These are phyloP conservation scores for Pyrrhosoma nymphula DNA, from an alignment of 2,888 invertebrate species.

Conservation along the genomic window DNA sequence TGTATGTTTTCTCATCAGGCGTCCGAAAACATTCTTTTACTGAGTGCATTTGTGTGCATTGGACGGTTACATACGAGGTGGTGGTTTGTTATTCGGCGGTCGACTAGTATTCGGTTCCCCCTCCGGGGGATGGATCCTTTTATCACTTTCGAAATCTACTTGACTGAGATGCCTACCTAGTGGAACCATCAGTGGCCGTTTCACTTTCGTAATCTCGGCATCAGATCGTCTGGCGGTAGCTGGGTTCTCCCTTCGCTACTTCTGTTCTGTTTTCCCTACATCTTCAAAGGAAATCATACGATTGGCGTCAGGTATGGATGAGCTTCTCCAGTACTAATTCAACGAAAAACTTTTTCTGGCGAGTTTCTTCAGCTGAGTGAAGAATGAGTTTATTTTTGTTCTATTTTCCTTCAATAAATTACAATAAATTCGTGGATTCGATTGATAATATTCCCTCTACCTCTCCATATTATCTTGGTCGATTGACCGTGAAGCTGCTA, in stretches of 20 bases:
- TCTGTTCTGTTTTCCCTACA: background rate
- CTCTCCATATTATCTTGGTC: background rate
- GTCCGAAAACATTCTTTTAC: background rate
- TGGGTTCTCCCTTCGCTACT: background rate
- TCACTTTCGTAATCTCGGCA: background rate
- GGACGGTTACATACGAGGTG: background rate
- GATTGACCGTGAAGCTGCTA: background rate
- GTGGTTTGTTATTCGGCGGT: background rate
- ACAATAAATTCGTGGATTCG: background rate
- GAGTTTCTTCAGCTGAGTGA: background rate
- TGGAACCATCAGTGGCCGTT: conserved; percentile 32
- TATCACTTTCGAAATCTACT: conserved; percentile 19
- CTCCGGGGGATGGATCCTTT: background rate
- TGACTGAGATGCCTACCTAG: conserved; percentile 35
- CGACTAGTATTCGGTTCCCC: background rate
- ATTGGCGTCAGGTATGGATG: background rate
- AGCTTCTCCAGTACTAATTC: background rate
- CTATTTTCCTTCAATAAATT: background rate
- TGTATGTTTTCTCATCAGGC: background rate
- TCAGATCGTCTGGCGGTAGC: background rate
- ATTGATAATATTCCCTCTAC: background rate
- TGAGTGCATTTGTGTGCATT: background rate
- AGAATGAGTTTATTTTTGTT: background rate
- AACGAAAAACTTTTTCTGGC: too few relatives aligned
- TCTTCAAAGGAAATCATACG: background rate